Base-by-base conservation (phyloP, 2,797 vertebrate genomes). In the Enteromius treurensis region DNA sequence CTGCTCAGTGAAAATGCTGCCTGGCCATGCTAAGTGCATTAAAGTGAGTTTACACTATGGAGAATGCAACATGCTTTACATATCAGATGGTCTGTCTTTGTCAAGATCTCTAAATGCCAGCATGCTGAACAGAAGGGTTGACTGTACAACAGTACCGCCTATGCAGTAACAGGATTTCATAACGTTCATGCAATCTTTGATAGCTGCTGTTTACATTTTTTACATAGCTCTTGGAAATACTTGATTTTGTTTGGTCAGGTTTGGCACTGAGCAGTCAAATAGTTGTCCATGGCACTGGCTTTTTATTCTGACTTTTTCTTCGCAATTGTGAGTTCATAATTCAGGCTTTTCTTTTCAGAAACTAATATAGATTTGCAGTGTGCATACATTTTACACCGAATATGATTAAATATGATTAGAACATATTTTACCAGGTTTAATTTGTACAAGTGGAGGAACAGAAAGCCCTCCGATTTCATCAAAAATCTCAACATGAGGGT, bases 1-100 rank as follows among this genome's bases (percentile, higher is more conserved):
- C 42, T 82, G 79, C 34, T 29, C 60, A 80, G 73, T 85, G 75
- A 83, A 84, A 88, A 88, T 71, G 55, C 65, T 84, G 69, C 80
- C 55, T 69, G 82, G 64, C 21, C 58, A 45, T 79, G 51, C 67
- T 77, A 81, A 86, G 45, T 51, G 15, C 73, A 84, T 84, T 84
- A 84, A 83, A 11, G 47, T 29, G 67, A 26, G 60, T 85, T 77
- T 83, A 77, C 64, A 87, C 37, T 74, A 62, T 32, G 67, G 51
- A 47, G 58, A 74, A 77, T 81, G 65, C 17, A 55, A 23, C 47
- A 78, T 81, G 77, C 13, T 58, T 60, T 29, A 21, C 58, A 60
- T 74, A 70, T 40, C 65, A 62, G 51, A 84, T 82, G 68, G 69
- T 68, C 68, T 77, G 77, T 13, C 37, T 84, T 84, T 74, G 47